Conservation (phyloP, 2,113 vertebrate genomes). For the human (Homo sapiens) region GRCh38 chr2:20887001-20887500, state of each 20-base stretch:
- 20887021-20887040: not conserved
- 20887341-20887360: constrained; percentile 35
- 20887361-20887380: not conserved
- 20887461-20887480: no score
- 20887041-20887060: not conserved
- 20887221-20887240: constrained; percentile 44
- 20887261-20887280: constrained; percentile 35
- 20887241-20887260: constrained; percentile 55
- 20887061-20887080: not conserved
- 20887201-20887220: constrained; percentile 70
- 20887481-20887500: no score
- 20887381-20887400: no score
- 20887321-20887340: constrained; percentile 56
- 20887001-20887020: not conserved
- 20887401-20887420: no score
- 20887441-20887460: no score
- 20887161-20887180: not conserved
- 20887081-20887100: not conserved
- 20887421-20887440: no score
- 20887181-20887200: constrained; percentile 48
- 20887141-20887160: constrained; percentile 39
- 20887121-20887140: constrained; percentile 16
- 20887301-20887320: constrained; percentile 60
- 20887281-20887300: constrained; percentile 67
- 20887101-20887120: not conserved